These are phyloP conservation scores for Melanotaenia pygmaea DNA, from an alignment of 2,797 vertebrate genomes.

Conservation along the genomic window DNA sequence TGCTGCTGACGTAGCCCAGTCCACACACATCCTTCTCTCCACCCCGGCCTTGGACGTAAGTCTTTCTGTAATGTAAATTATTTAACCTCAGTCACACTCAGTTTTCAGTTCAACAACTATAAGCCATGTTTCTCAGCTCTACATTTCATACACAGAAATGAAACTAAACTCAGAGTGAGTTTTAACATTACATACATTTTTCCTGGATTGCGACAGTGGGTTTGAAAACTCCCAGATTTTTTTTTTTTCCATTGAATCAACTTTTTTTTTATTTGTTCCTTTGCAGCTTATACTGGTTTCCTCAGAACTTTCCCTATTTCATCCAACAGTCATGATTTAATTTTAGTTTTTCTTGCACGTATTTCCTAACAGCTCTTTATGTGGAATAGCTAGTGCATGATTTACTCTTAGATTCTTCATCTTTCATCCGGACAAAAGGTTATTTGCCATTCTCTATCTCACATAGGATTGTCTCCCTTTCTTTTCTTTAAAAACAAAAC, in stretches of 20 bases:
- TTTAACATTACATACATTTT: slow-evolving; percentile 31
- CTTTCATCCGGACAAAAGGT: no score
- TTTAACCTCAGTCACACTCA: not conserved
- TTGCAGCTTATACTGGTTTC: not conserved
- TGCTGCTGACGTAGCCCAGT: slow-evolving; percentile 96
- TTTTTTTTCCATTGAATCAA: not conserved
- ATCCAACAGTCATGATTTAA: not conserved
- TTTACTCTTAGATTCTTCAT: no score
- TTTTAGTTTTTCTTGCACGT: slow-evolving; percentile 14
- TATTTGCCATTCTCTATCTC: no score
- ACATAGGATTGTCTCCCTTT: not conserved
- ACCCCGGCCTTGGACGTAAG: slow-evolving; percentile 96
- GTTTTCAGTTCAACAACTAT: not conserved
- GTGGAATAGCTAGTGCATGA: not conserved
- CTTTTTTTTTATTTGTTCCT: not conserved
- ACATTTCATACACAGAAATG: slow-evolving; percentile 13
- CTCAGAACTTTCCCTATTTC: not conserved
- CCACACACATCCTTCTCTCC: slow-evolving; percentile 96
- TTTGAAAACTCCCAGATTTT: not conserved
- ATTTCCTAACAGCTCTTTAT: slow-evolving; percentile 8
- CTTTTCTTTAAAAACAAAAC: not conserved
- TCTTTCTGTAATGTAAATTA: not conserved
- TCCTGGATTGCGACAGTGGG: slow-evolving; percentile 15
- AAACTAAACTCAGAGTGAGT: slow-evolving; percentile 32
- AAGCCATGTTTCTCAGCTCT: not conserved